Base-by-base conservation (phyloP, 2,888 invertebrate genomes). In the Theretra japonica region DNA sequence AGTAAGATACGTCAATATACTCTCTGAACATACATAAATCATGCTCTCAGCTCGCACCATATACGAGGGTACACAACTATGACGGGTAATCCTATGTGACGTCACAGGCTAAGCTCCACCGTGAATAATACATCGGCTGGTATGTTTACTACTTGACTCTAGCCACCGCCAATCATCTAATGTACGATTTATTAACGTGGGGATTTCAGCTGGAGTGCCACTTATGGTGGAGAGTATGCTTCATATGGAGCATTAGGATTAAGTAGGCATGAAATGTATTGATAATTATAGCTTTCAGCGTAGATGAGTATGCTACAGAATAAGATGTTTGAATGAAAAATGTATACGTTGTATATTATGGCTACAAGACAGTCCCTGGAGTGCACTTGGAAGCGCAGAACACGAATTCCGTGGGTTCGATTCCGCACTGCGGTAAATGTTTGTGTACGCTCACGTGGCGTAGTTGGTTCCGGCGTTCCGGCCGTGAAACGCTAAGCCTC, bases 111-210 rank as follows among this genome's bases (percentile, higher is more conserved):
- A 48, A 48, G 17, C 48, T 23, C 23, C 23, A 41, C 23, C 53
- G 53, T 65, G 65, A 65, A 65, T 65, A 48, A 65, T 65, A 41
- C 41, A 65, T 48, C 21, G 41, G 33, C 33, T 15, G 59, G 62
- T n/a, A 62, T 48, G 41, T 62, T 62, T 62, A 62, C 21, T 62
- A 33, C 62, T 62, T 62, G 62, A 41, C 21, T 62, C 21, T 62
- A 62, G 33, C 21, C 33, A 41, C 62, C 21, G 15, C 33, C 62
- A 62, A 41, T 62, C 62, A 41, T 21, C 62, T 72, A 70, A 75
- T 41, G 50, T 57, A 69, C 7, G 28, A 59, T 15, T 59, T 57
- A 23, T 59, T 59, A 59, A 28, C 53, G n/a, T 19, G 28, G 19
- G 28, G 25, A 59, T 59, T 28, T 59, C 19, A 59, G 33, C n/a